Percentiles rank a stretch among this genome's conserved stretches.
These are phyloP conservation scores for Corythornis madagascariensis DNA, from an alignment of 2,113 vertebrate genomes.

Conservation along the genomic window DNA sequence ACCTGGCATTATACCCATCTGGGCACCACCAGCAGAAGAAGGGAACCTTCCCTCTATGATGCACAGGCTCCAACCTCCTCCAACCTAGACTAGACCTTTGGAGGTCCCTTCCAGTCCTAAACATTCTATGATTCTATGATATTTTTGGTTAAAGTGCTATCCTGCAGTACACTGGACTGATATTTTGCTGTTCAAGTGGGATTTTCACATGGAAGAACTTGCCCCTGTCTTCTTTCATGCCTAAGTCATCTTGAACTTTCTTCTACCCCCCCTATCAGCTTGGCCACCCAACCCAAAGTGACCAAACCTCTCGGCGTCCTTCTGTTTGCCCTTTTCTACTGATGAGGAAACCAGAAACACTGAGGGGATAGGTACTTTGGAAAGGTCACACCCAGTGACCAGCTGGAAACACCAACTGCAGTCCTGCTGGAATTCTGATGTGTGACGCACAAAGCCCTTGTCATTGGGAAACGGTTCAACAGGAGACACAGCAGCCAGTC, in stretches of 20 bases:
- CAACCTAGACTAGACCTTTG: neutral
- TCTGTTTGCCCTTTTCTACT: neutral
- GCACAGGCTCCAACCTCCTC: rapidly evolving
- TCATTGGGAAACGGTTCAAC: neutral
- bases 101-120: too few species aligned
- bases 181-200: neutral
- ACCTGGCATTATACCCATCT: rapidly evolving
- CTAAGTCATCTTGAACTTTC: neutral
- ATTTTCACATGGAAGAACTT: neutral
- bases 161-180: neutral
- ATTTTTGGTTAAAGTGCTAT: neutral
- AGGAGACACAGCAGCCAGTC: neutral
- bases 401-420: neutral
- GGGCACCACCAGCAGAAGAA: neutral
- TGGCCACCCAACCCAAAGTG: neutral
- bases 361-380: neutral
- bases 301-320: neutral
- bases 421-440: neutral
- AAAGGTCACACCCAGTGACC: neutral
- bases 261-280: neutral
- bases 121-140: neutral
- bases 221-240: neutral
- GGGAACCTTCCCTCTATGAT: neutral
- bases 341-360: neutral
- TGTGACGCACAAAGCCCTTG: neutral